These are phyloP conservation scores for Campoletis raptor DNA, from an alignment of 2,888 invertebrate species.

Conservation along the genomic window DNA sequence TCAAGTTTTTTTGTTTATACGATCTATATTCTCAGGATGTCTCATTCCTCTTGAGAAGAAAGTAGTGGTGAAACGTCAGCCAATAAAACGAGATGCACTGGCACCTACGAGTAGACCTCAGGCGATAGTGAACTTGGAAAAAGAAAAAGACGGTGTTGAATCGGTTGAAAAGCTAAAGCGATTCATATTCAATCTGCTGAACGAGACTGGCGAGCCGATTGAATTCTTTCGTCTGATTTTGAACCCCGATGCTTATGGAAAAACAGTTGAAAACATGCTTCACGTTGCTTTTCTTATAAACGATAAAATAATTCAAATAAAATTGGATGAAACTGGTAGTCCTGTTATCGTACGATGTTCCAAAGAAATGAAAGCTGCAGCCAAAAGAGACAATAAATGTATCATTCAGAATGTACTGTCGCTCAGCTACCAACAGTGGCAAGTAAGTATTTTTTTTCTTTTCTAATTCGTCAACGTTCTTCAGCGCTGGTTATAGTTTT, in stretches of 20 bases:
- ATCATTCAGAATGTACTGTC: constrained; percentile 87
- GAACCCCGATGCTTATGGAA: constrained; percentile 87
- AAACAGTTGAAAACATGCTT: constrained; percentile 89
- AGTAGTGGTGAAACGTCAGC: constrained; percentile 66
- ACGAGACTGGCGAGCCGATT: constrained; percentile 84
- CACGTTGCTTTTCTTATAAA: constrained; percentile 88
- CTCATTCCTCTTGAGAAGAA: constrained; percentile 71
- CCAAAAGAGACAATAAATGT: constrained; percentile 75
- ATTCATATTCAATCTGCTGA: constrained; percentile 85
- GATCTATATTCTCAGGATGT: constrained; percentile 70
- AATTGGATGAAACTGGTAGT: constrained; percentile 73
- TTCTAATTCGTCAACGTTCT: neutral
- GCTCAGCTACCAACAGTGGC: constrained; percentile 87
- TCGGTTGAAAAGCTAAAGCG: constrained; percentile 86
- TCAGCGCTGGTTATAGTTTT: constrained; percentile 66
- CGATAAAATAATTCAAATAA: constrained; percentile 86
- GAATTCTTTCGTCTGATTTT: constrained; percentile 87
- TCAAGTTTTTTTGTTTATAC: neutral
- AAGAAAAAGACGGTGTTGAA: constrained; percentile 86
- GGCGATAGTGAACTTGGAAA: constrained; percentile 85
- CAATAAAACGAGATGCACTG: constrained; percentile 74
- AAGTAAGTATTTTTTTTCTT: constrained; percentile 83
- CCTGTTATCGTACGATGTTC: constrained; percentile 78
- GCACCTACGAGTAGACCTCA: constrained; percentile 86
- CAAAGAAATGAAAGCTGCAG: constrained; percentile 75